Conservation (phyloP, 30 jellyfish, hydroid and myxozoan genomes). For the Aurelia sp. region DNA sequence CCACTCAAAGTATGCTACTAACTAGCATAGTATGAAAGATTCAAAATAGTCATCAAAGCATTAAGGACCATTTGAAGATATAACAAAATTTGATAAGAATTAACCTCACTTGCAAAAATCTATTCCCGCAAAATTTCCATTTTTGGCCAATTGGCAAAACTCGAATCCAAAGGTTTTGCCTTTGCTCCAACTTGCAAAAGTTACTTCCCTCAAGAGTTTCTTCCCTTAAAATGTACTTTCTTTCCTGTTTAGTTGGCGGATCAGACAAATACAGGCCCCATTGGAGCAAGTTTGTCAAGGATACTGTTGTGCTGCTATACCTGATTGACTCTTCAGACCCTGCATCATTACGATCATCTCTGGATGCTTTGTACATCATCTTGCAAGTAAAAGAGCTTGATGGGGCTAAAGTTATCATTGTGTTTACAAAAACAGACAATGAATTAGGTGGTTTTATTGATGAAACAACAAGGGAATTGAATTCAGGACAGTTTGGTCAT, state of each 20-base stretch:
- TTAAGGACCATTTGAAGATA: too few species aligned
- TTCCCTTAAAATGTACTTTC: too few species aligned
- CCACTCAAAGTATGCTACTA: too few species aligned
- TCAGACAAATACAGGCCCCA: conserved; percentile 41
- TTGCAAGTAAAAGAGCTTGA: conserved; percentile 13
- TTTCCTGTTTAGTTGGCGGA: conserved; percentile 69
- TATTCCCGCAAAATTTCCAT: too few species aligned
- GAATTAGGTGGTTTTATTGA: conserved; percentile 10
- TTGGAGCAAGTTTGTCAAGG: conserved; percentile 58
- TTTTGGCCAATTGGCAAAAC: too few species aligned
- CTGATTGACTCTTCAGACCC: conserved; percentile 64
- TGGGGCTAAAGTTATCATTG: conserved; percentile 48
- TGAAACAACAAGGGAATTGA: neutral
- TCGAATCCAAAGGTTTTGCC: too few species aligned
- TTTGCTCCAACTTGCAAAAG: too few species aligned
- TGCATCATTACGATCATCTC: conserved; percentile 1
- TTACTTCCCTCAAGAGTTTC: too few species aligned
- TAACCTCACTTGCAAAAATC: too few species aligned
- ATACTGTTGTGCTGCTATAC: conserved; percentile 30
- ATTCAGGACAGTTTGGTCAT: conserved; percentile 9
- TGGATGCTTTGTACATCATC: conserved; percentile 24
- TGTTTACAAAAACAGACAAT: conserved; percentile 48
- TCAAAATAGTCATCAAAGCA: too few species aligned
- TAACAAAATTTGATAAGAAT: too few species aligned
- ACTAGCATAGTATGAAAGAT: too few species aligned